Conservation (phyloP, 2,888 invertebrate genomes). For the Acronicta aceris region DNA sequence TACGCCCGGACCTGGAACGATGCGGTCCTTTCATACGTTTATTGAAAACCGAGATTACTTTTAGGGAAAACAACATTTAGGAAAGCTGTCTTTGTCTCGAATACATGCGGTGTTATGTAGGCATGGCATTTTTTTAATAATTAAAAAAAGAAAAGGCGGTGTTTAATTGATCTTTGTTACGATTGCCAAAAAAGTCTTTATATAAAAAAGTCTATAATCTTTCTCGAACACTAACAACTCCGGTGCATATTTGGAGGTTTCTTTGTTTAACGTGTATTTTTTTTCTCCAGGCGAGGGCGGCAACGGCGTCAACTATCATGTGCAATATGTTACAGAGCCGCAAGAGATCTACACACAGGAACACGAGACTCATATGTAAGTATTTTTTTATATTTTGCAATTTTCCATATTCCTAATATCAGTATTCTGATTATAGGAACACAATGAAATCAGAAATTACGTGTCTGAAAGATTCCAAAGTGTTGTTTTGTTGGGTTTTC, state of each 20-base stretch:
- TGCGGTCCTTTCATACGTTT: conserved; percentile 20
- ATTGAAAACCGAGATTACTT: not conserved
- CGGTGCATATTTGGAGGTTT: not conserved
- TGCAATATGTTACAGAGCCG: conserved; percentile 92
- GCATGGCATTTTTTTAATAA: too few relatives aligned
- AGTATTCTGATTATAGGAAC: too few relatives aligned
- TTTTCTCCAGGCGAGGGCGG: conserved; percentile 89
- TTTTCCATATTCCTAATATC: too few relatives aligned
- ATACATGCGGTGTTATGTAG: too few relatives aligned
- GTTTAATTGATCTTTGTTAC: not conserved
- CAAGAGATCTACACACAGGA: conserved; percentile 90
- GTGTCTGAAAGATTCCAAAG: too few relatives aligned
- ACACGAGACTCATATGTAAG: conserved; percentile 89
- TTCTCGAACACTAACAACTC: not conserved
- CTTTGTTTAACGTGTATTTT: conserved; percentile 29
- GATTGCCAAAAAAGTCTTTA: not conserved
- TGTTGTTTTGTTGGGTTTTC: too few relatives aligned
- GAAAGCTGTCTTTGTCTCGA: conserved; percentile 7
- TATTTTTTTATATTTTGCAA: conserved; percentile 13
- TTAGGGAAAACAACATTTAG: conserved; percentile 6
- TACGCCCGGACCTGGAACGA: conserved; percentile 13
- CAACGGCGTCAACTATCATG: conserved; percentile 91
- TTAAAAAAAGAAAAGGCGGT: too few relatives aligned
- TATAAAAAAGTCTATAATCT: not conserved
- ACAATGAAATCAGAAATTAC: too few relatives aligned